Base-by-base conservation (phyloP, 2,888 invertebrate genomes). In the Ephialtes manifestator region DNA sequence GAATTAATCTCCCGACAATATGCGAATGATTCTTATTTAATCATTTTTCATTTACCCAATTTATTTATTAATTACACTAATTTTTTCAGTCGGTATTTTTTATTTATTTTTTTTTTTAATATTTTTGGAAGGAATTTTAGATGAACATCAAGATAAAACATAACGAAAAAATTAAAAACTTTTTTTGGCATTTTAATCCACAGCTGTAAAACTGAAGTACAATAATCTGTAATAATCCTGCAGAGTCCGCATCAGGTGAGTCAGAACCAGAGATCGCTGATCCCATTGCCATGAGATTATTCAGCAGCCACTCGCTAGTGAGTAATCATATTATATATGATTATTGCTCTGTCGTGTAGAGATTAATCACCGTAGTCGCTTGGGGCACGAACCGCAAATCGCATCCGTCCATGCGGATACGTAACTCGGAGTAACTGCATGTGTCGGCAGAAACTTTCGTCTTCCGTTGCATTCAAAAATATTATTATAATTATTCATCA, bases 281-380 rank as follows among this genome's bases (percentile, higher is more conserved):
- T 86, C 79, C 10, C 68, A 11, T 31, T 63, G 20, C 24, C n/a
- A 60, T 39, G 13, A 28, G 31, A 84, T 86, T 85, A 84, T 76
- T 85, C 81, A 85, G 63, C 51, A 18, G 24, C 4, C 24, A 39
- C 10, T 53, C 68, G 43, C 15, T 28, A 72, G 51, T 86, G 86
- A 86, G 76, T 81, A 79, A 85, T 77, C 53, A 71, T 81, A 85
- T 74, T 70, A 83, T 58, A 58, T 51, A n/a, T 18, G 51, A 51
- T 51, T 18, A 51, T 51, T n/a, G 65, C 53, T 78, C 68, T 46
- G 43, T n/a, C 46, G 46, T 46, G 77, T 68, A 18, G 13, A 15
- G 68, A 68, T 86, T 81, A 87, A 74, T 83, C 78, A 85, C 24
- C 76, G 65, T 68, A 60, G 60, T 20, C 15, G 31, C 46, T 48